A percentile compares a stretch with the other conserved stretches of the same genome.
Conservation (phyloP, 2,113 vertebrate genomes). For the Notarius lentiginosus region DNA sequence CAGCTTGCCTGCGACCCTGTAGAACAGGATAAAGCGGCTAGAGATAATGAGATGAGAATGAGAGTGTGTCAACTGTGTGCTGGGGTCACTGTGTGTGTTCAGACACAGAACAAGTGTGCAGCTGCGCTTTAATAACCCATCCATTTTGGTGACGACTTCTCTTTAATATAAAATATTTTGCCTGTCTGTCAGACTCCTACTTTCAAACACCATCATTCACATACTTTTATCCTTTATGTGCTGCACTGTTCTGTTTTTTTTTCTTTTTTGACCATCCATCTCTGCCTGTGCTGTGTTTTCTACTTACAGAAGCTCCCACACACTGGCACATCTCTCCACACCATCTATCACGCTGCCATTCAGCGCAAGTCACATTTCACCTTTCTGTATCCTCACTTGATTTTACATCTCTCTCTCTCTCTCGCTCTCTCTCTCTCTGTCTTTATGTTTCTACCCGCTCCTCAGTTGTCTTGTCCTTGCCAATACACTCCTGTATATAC, state of each 20-base stretch:
- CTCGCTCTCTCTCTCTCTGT: conserved; percentile 61
- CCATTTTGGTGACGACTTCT: conserved; percentile 5
- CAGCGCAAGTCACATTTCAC: conserved; percentile 41
- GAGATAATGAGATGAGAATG: neutral
- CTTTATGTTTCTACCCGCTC: conserved; percentile 32
- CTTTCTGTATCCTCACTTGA: conserved; percentile 35
- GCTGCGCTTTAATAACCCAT: conserved; percentile 8
- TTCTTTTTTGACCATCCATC: conserved; percentile 47
- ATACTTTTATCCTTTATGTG: conserved; percentile 19
- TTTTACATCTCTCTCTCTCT: conserved; percentile 65
- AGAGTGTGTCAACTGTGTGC: neutral
- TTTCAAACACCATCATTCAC: neutral
- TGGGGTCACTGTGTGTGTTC: neutral
- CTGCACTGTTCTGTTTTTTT: conserved; percentile 1
- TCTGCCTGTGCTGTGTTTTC: conserved; percentile 30
- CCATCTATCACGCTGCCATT: conserved; percentile 43
- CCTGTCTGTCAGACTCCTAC: neutral
- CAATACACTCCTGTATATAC: neutral
- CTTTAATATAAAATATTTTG: conserved; percentile 17
- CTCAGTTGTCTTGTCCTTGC: neutral
- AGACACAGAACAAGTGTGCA: conserved; percentile 16
- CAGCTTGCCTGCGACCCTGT: too few species aligned
- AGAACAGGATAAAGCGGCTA: too few species aligned
- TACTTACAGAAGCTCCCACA: conserved; percentile 45
- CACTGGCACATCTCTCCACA: conserved; percentile 40